Base-by-base conservation (phyloP, 2,888 invertebrate species). In the Plusia festucae region DNA sequence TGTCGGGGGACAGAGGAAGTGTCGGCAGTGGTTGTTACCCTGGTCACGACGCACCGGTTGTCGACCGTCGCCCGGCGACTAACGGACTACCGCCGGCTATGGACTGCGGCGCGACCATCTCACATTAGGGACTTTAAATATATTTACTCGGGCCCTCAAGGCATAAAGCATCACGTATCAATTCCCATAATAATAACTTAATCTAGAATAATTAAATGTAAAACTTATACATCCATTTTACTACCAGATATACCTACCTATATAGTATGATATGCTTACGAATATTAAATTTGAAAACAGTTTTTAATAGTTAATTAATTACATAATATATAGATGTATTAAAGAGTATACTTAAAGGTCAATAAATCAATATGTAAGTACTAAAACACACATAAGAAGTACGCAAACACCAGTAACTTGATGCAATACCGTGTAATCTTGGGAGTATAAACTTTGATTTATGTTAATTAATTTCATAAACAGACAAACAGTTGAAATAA, bases 1-100 rank as follows among this genome's bases (percentile, higher is more conserved):
- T 91, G 89, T 88, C 87, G 86, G 86, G 83, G 82, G 81, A 83
- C 90, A 90, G 85, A 93, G 94, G 94, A 94, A 94, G 93, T 91
- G 91, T 88, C 85, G 79, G 85, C 68, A 73, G 72, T 90, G 88
- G 90, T 94, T 93, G 88, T 88, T 85, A 93, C 86, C 88, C 93
- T 67, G 76, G 92, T 94, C 94, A 94, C 94, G 94, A 79, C 83
- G 87, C 85, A 78, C 79, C 91, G 90, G 90, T 83, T 89, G 92
- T 87, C 91, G 91, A 88, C 90, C 90, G 90, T 75, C 85, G 85
- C 79, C 80, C 81, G 82, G 72, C 86, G 85, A 68, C 81, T 94
- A 94, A 94, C 94, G 94, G 94, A 82, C 87, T 81, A 74, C 61
- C 66, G 76, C 90, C 91, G 70, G 72, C 88, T 91, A 92, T 90